Evolutionary conservation across 1,140 invertebrate species (phyloP), one percentile per base, ranked within the genome.

Genomic region (Eufriesea mexicana): DNA sequence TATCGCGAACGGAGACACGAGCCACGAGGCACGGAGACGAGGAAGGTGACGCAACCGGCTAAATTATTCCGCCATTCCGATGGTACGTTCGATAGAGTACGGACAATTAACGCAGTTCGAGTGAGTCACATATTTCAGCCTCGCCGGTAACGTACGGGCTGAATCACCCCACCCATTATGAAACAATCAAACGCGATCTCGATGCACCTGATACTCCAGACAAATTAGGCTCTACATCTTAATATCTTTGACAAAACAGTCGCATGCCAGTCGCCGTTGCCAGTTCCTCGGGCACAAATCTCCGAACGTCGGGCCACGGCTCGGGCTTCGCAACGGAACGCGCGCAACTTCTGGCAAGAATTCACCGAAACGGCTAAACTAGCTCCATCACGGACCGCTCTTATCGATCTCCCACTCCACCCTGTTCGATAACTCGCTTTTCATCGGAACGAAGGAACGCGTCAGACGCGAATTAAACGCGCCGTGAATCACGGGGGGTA

Each of bases 401-500:
- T 16, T 1, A 5, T 45, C 0, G 67, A 42, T 18, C 28, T 66
- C 6, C 7, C 23, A 14, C 20, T 45, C 35, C 6, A 0, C 6
- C 23, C 14, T 20, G 2, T 8, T 77, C 59, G 0, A 23, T 42
- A 35, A 45, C 18, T 18, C 20, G n/a, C 5, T 5, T 6, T 20
- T 14, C 20, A 2, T 10, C 2, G 49, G 12, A 16, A 55, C 25
- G 25, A 64, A 28, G n/a, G 18, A 35, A n/a, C n/a, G n/a, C n/a
- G n/a, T 14, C 7, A 23, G 12, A 35, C 79, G 79, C 86, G 87
- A 89, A 91, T 91, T 90, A 90, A 91, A 87, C 86, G 80, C 82
- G 51, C 83, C 73, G 85, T 90, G 88, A 92, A 92, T 93, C 91
- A 92, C 83, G 9, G 68, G 25, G 6, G 76, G 73, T 71, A 77